A percentile compares a stretch with the other conserved stretches of the same genome.
These are phyloP conservation scores for Temnothorax ravouxi DNA, from an alignment of 2,888 invertebrate genomes.

Conservation along the genomic window DNA sequence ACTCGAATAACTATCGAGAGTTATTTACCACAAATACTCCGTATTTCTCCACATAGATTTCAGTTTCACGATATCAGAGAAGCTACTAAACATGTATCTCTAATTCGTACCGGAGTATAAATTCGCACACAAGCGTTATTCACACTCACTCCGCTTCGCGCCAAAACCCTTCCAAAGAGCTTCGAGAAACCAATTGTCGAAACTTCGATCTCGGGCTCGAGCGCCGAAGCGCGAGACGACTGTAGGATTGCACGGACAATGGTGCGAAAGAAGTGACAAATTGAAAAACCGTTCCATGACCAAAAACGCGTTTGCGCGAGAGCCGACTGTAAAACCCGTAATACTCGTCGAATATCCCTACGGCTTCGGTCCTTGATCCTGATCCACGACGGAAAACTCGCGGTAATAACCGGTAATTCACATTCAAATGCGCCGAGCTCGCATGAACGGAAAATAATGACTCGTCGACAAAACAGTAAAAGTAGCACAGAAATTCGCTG, in stretches of 20 bases:
- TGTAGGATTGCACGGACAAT: slow-evolving; percentile 47
- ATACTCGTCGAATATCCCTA: slow-evolving; percentile 26
- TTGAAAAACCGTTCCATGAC: slow-evolving; percentile 68
- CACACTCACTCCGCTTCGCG: slow-evolving; percentile 52
- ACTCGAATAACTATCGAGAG: neutral
- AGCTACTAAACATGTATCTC: neutral
- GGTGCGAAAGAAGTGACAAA: slow-evolving; percentile 66
- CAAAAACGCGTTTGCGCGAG: slow-evolving; percentile 17
- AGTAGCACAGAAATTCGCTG: neutral
- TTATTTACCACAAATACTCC: neutral
- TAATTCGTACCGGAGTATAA: slow-evolving; percentile 58
- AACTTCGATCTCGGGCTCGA: slow-evolving; percentile 60
- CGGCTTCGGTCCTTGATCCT: neutral
- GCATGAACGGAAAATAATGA: slow-evolving; percentile 35
- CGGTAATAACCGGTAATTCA: slow-evolving; percentile 53
- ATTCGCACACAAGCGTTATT: slow-evolving; percentile 57
- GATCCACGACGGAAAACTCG: slow-evolving; percentile 8
- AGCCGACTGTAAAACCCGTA: slow-evolving; percentile 23
- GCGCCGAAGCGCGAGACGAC: slow-evolving; percentile 42
- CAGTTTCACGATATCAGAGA: slow-evolving; percentile 7
- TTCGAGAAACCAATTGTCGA: slow-evolving; percentile 64
- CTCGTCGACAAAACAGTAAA: slow-evolving; percentile 15
- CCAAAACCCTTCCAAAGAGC: slow-evolving; percentile 50
- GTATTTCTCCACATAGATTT: neutral
- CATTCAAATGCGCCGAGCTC: slow-evolving; percentile 40